Evolutionary conservation across 2,888 invertebrate genomes (phyloP).

Genomic region (Ernsta delagoae): DNA sequence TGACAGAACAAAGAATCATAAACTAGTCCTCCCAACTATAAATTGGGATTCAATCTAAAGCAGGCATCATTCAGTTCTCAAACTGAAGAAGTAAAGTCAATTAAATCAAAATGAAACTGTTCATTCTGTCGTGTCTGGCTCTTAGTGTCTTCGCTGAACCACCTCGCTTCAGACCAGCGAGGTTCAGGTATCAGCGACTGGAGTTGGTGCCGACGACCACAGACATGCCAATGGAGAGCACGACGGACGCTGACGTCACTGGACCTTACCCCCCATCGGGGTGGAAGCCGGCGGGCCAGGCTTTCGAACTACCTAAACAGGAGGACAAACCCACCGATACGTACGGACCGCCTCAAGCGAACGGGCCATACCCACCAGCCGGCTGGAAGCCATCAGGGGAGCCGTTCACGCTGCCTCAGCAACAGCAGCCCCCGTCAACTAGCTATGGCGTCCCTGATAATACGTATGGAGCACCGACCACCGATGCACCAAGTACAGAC

Average conservation of each 20-base stretch:
- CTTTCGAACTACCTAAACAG: slow-evolving; percentile 51
- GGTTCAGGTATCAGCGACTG: slow-evolving; percentile 76
- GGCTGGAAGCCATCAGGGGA: slow-evolving; percentile 76
- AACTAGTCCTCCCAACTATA: slow-evolving; percentile 42
- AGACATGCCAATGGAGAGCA: slow-evolving; percentile 65
- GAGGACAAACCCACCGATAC: slow-evolving; percentile 51
- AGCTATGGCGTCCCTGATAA: slow-evolving; percentile 65
- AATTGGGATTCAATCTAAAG: slow-evolving; percentile 36
- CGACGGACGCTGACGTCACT: slow-evolving; percentile 61
- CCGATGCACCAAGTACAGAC: slow-evolving; percentile 63
- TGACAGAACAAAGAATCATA: slow-evolving; percentile 48
- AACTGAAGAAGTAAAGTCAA: slow-evolving; percentile 35
- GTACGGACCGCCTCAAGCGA: slow-evolving; percentile 57
- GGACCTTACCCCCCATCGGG: slow-evolving; percentile 69
- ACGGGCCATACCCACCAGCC: slow-evolving; percentile 68
- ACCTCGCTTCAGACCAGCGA: slow-evolving; percentile 76
- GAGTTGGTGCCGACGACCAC: slow-evolving; percentile 76
- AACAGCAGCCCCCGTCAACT: slow-evolving; percentile 56
- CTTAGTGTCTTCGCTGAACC: slow-evolving; percentile 66
- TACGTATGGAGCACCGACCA: slow-evolving; percentile 53
- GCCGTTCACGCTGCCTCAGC: slow-evolving; percentile 68
- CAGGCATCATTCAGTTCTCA: slow-evolving; percentile 41
- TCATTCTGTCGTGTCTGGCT: slow-evolving; percentile 59
- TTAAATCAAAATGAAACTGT: slow-evolving; percentile 61
- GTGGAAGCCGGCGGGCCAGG: slow-evolving; percentile 63